These are phyloP conservation scores for Neuroterus valhalla DNA, from an alignment of 1,140 invertebrate species.

Conservation along the genomic window DNA sequence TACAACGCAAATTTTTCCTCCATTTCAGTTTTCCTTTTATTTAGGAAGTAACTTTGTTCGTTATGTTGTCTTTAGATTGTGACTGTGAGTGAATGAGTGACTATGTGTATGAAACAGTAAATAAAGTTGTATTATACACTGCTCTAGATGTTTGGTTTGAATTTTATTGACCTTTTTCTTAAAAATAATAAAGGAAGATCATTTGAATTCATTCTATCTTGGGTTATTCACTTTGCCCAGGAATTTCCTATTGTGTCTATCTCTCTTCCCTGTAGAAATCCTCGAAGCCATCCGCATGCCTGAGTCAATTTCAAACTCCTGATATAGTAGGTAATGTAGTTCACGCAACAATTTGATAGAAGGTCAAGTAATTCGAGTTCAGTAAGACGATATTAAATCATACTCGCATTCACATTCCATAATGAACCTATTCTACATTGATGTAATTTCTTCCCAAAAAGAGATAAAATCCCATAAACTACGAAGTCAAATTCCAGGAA, in stretches of 20 bases:
- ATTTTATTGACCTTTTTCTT: too few relatives aligned
- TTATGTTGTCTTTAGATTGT: conserved; percentile 13
- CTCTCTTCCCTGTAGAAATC: neutral
- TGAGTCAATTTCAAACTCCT: conserved; percentile 27
- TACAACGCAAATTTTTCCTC: too few relatives aligned
- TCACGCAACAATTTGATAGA: conserved; percentile 24
- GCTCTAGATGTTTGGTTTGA: neutral
- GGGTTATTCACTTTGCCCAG: neutral
- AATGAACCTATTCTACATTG: neutral
- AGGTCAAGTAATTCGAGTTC: conserved; percentile 11
- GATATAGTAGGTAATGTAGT: neutral
- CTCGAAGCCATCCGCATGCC: conserved; percentile 1
- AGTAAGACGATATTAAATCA: neutral
- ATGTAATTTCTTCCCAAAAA: neutral
- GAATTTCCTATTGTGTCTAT: neutral
- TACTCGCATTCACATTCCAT: neutral
- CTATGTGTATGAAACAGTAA: conserved; percentile 3
- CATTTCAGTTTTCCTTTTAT: too few relatives aligned
- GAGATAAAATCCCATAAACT: too few relatives aligned
- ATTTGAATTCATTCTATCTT: neutral
- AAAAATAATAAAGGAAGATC: too few relatives aligned
- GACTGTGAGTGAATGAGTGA: conserved; percentile 6
- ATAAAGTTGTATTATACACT: conserved; percentile 11
- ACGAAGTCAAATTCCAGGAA: too few relatives aligned
- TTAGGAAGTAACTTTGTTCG: neutral